phyloP scores from a whole-genome alignment of 1,140 invertebrate genomes.

The Dryas iulia region DNA sequence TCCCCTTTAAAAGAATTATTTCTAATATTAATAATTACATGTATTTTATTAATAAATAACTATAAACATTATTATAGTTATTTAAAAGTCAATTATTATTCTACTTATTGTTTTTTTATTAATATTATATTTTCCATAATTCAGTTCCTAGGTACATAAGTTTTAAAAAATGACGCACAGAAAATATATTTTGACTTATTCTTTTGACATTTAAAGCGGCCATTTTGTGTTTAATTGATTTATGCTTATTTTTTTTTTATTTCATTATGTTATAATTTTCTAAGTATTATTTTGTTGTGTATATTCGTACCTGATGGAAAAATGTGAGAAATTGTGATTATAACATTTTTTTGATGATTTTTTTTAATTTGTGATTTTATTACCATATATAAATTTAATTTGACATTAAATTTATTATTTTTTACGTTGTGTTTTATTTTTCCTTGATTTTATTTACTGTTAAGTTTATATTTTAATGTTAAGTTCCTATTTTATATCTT shows the following conservation, averaged over 20 bases:
- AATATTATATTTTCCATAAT: too few species aligned
- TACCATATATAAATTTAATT: not conserved
- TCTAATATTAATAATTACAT: too few species aligned
- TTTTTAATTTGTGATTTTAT: not conserved
- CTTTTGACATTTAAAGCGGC: not conserved
- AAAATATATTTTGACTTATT: too few species aligned
- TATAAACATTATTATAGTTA: too few species aligned
- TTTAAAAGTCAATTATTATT: too few species aligned
- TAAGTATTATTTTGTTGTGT: not conserved
- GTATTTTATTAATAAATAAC: too few species aligned
- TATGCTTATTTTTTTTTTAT: not conserved
- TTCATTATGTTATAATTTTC: not conserved
- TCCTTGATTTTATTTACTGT: not conserved
- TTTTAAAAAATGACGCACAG: not conserved
- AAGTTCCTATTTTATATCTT: too few species aligned
- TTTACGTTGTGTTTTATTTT: slow-evolving; percentile 10
- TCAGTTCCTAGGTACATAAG: too few species aligned
- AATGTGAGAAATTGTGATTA: not conserved
- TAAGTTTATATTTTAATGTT: not conserved
- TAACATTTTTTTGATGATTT: not conserved
- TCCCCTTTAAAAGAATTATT: too few species aligned
- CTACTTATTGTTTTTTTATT: too few species aligned
- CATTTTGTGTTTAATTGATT: not conserved
- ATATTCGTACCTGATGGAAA: not conserved
- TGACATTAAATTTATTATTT: slow-evolving; percentile 8